Percentiles rank a stretch among this genome's conserved stretches.
Evolutionary conservation across 2,113 vertebrate genomes (phyloP).

Genomic region (Pterocles burchelli): DNA sequence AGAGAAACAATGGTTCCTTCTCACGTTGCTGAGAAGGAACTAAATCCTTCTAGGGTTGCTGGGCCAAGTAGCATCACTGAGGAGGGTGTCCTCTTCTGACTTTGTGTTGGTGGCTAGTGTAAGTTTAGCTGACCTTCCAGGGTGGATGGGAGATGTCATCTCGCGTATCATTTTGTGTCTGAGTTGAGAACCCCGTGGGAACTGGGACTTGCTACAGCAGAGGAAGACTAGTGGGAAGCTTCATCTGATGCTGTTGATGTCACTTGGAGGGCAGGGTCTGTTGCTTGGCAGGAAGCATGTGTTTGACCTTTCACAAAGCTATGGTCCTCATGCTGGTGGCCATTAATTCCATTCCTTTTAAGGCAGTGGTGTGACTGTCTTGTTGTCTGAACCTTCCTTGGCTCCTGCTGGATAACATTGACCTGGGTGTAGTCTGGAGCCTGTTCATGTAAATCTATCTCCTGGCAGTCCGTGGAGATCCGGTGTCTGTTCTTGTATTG

Average conservation of each 20-base stretch:
- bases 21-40: background rate
- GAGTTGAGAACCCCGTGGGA: background rate
- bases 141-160: background rate
- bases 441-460: background rate
- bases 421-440: slow-evolving; percentile 51
- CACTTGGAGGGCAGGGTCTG: background rate
- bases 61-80: background rate
- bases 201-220: background rate
- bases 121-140: background rate
- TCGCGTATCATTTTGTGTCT: background rate
- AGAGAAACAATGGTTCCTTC: background rate
- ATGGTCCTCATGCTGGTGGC: slow-evolving; percentile 9
- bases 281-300: slow-evolving; percentile 9
- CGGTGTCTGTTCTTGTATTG: background rate
- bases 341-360: slow-evolving; percentile 62
- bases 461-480: background rate
- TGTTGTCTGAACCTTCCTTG: slow-evolving; percentile 30
- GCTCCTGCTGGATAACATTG: background rate
- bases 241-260: background rate
- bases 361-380: background rate
- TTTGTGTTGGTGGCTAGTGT: background rate
- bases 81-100: background rate
- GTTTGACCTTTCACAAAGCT: slow-evolving; percentile 36
- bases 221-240: background rate
- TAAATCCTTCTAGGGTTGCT: background rate